Evolutionary conservation across 2,888 invertebrate genomes (phyloP), one percentile per base, ranked within the genome.

Genomic region (Oscheius onirici): DNA sequence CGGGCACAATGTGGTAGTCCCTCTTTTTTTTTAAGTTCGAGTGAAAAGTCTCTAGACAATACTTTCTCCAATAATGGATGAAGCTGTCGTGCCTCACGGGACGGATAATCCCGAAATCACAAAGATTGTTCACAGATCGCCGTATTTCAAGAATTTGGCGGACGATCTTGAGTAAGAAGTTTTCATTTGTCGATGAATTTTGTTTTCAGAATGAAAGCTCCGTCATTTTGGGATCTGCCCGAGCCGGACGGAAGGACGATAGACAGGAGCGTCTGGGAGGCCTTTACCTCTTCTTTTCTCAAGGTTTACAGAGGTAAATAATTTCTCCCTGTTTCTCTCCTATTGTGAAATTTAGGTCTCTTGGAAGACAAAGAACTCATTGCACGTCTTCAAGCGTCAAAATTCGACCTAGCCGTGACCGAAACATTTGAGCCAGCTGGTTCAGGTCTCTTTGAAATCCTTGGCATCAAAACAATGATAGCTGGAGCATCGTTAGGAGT

Each of bases 1-100:
- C 49, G 65, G 65, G 3, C 65, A 65, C 22, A 65, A 65, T 65
- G 65, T 65, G 49, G 65, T 65, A 28, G 49, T n/a, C 15, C 22
- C 68, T 54, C 46, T 54, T 20, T 28, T 49, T 2, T 15, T 20
- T n/a, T 3, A 20, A 41, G 54, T 40, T 24, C 46, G n/a, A n/a
- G n/a, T n/a, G n/a, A n/a, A 46, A 46, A 17, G 40, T 17, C 20
- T 60, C 15, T 15, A 60, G 60, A 60, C 60, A 24, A 44, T 60
- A 11, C 26, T 60, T 5, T 17, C 60, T 1, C 22, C 44, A 8
- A 24, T 44, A 3, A 41, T 60, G 43, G 60, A 60, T 44, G 60
- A 60, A 17, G 17, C 41, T 15, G 44, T 60, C 3, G 43, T 20
- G 3, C 43, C 41, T 11, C 44, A 43, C 24, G 60, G 60, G 6